Base-by-base conservation (phyloP, 2,888 invertebrate genomes). In the Standfussiana lucernea region DNA sequence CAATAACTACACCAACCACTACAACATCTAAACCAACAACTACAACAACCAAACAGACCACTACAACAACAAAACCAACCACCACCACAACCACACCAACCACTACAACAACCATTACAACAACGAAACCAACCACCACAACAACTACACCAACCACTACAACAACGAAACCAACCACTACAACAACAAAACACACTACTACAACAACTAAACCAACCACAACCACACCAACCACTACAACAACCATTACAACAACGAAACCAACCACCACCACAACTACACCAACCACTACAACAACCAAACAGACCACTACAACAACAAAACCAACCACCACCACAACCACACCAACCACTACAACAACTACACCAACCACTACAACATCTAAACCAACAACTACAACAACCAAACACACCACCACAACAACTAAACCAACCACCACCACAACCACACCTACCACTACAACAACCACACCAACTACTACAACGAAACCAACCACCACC, bases 1-100 rank as follows among this genome's bases (percentile, higher is more conserved):
- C 42, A 5, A 40, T 2, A 1, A 13, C 35, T 0, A 37, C 59
- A 2, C 28, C 61, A 2, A 32, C 70, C 0, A 53, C 45, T 0
- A 62, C 61, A 4, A 50, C 11, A 5, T 28, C 40, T 0, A 50
- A 0, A n/a, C 67, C 3, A 28, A 35, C 35, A 1, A 40, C 13
- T 0, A 56, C 21, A 1, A 21, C 53, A 4, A 68, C 13, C 1
- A 13, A 32, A 21, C 50, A n/a, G 0, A 73, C 77, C 0, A 40
- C n/a, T 0, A 35, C 59, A 4, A 28, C 21, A 0, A 13, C 42
- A 0, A 28, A 42, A 0, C n/a, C 45, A 0, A 10, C 45, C 0
- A 21, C 47, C 8, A 50, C 50, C 0, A 37, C 56, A 1, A 13
- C 65, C 0, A 24, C 50, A 7, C 45, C 76, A 1, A 70, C 65